phyloP scores from a whole-genome alignment of 2,113 vertebrate species.

The Arvicanthis niloticus region DNA sequence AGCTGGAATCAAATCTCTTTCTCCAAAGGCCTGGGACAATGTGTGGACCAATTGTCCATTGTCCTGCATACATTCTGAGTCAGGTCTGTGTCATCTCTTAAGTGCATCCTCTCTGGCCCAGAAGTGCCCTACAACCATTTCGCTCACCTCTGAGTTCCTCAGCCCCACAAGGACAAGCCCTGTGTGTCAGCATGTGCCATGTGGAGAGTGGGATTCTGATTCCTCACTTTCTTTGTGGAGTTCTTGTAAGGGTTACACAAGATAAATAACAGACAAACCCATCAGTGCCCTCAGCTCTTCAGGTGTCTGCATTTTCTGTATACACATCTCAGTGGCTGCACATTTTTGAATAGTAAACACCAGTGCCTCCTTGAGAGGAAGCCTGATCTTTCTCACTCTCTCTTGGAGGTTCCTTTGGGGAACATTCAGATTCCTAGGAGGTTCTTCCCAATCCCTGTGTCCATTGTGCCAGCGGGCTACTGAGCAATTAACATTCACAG shows the following conservation, averaged over 20 bases:
- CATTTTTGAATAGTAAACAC: neutral
- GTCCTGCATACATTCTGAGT: no score
- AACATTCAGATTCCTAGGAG: neutral
- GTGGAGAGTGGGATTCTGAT: neutral
- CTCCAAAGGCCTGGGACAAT: neutral
- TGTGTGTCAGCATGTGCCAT: neutral
- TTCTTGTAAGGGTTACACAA: neutral
- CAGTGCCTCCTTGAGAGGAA: neutral
- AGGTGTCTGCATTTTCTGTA: neutral
- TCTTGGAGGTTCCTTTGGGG: neutral
- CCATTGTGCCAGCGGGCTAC: neutral
- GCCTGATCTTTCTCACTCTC: neutral
- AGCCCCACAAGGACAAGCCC: neutral
- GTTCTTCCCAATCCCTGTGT: neutral
- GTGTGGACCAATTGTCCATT: fast-evolving
- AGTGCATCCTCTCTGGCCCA: neutral
- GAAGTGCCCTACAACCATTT: fast-evolving
- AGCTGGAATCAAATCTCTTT: neutral
- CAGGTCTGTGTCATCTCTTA: neutral
- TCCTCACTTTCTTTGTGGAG: neutral
- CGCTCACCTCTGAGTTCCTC: neutral
- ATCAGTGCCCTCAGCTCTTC: neutral
- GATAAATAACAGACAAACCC: neutral
- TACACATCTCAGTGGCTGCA: neutral
- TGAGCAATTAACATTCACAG: neutral